These are phyloP conservation scores for Turdus rufiventris DNA, from an alignment of 2,113 vertebrate genomes.

Conservation along the genomic window DNA sequence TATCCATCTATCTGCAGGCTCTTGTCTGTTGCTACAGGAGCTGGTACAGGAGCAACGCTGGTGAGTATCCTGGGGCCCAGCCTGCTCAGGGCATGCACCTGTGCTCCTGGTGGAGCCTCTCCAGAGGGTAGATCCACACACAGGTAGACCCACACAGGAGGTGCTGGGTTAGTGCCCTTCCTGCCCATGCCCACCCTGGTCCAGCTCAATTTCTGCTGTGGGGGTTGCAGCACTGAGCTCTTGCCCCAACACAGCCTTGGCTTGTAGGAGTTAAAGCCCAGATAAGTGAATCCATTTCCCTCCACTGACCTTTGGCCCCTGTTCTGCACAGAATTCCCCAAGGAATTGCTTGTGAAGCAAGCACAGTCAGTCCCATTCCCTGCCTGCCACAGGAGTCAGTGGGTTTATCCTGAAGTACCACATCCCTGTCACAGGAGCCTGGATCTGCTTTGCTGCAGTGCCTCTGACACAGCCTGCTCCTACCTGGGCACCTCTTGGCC, in stretches of 20 bases:
- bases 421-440: not conserved
- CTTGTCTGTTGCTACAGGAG: not conserved
- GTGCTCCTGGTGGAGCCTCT: not conserved
- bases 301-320: not conserved
- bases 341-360: not conserved
- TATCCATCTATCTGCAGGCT: not conserved
- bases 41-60: not conserved
- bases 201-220: not conserved
- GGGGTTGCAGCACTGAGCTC: not conserved
- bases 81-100: not conserved
- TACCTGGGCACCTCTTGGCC: not conserved
- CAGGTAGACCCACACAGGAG: accelerated
- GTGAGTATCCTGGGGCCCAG: accelerated
- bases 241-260: not conserved
- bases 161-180: accelerated
- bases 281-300: not conserved
- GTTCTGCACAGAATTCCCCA: accelerated
- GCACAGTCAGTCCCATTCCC: not conserved
- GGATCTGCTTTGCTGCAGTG: not conserved
- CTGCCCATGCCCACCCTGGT: not conserved
- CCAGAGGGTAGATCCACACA: not conserved
- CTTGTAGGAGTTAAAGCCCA: not conserved
- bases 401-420: not conserved
- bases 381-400: not conserved
- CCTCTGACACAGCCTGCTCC: not conserved